Evolutionary conservation across 2,888 invertebrate genomes (phyloP), one percentile per base, ranked within the genome.

Genomic region (Subacronicta megacephala): DNA sequence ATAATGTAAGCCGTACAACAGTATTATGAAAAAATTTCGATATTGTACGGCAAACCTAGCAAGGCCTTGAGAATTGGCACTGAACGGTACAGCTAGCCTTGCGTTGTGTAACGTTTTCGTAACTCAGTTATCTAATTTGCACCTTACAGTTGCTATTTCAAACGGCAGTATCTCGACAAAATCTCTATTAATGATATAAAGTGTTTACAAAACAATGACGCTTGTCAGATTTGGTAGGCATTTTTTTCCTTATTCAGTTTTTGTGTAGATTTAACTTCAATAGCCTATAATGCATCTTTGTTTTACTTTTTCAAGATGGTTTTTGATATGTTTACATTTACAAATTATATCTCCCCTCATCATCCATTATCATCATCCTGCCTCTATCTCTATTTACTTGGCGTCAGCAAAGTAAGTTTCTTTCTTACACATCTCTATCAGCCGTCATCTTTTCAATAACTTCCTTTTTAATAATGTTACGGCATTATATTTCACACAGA

Each of bases 81-180:
- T 68, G 33, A 68, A 41, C 16, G 55, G 29, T 68, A 44, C 47
- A 47, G 62, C 15, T 20, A 44, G 53, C 50, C 23, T 59, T 51
- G 47, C 17, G 33, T 70, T 71, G 54, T 59, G 54, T 71, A 65
- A 65, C 17, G 17, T 45, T 71, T 53, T 60, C 43, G 31, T 47
- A 60, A 46, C 15, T 60, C n/a, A 5, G 55, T 66, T 68, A 68
- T 60, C 68, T 72, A 66, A 66, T 72, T 61, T 46, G 45, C 72
- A 66, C 61, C 51, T 60, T 66, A 44, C 67, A 45, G 33, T 38
- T 44, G 35, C 41, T 29, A 45, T 41, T 55, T 38, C 20, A 42
- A 41, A 38, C 37, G 12, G n/a, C 23, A 13, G 18, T 63, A 45
- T 64, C 41, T 63, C 33, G 45, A 69, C 37, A 42, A 62, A 62